Conservation (phyloP, 1,140 invertebrate genomes). For the Nymphalis io region DNA sequence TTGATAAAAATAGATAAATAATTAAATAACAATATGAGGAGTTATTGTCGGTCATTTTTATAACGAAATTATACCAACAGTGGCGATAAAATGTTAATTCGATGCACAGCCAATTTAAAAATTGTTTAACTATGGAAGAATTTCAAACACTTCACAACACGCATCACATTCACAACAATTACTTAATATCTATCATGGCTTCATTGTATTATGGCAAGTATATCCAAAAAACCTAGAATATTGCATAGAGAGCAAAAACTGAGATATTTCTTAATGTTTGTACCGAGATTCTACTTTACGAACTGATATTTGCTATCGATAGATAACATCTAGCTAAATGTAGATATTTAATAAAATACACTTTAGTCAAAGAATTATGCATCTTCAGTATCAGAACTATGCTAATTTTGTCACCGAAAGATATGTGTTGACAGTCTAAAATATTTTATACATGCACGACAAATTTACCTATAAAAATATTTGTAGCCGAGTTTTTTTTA, state of each 20-base stretch:
- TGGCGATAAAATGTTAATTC: background rate
- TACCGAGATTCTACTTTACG: background rate
- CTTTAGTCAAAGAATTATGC: too few relatives aligned
- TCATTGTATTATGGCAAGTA: constrained; percentile 13
- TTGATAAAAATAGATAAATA: background rate
- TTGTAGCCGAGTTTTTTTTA: background rate
- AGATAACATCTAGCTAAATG: too few relatives aligned
- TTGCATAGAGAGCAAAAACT: constrained; percentile 1
- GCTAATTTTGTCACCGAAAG: background rate
- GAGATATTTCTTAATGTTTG: background rate
- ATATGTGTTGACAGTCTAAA: background rate
- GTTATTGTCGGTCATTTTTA: background rate
- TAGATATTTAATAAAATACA: too few relatives aligned
- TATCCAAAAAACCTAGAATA: constrained; percentile 5
- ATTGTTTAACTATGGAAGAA: constrained; percentile 6
- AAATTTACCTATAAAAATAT: constrained; percentile 13
- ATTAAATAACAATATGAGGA: background rate
- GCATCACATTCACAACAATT: constrained; percentile 10
- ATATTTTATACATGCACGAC: background rate
- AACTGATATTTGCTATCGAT: background rate
- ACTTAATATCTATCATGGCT: constrained; percentile 8
- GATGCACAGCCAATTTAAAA: background rate
- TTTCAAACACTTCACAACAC: constrained; percentile 1
- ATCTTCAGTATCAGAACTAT: background rate
- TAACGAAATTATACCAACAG: background rate